A percentile compares a stretch with the other conserved stretches of the same genome.
These are phyloP conservation scores for Campylorhamphus procurvoides DNA, from an alignment of 2,113 vertebrate genomes.

Conservation along the genomic window DNA sequence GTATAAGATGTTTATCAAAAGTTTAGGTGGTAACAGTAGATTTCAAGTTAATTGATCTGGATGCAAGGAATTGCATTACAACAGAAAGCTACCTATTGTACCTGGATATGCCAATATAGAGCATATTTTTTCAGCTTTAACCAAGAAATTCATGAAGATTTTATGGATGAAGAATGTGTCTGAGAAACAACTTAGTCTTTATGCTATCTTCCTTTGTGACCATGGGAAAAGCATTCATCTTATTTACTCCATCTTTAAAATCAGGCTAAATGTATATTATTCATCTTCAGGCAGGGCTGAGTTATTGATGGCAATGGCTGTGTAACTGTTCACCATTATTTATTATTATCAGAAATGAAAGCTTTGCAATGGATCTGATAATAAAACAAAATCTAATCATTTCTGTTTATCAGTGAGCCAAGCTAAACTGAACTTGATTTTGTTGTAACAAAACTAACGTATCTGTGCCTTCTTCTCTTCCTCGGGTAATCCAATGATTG, in stretches of 20 bases:
- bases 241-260: conserved; percentile 44
- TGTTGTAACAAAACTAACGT: background rate
- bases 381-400: conserved; percentile 23
- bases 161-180: background rate
- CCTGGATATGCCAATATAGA: background rate
- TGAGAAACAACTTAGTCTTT: conserved; percentile 2
- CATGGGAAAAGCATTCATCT: conserved; percentile 24
- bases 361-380: conserved; percentile 36
- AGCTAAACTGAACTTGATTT: conserved; percentile 44
- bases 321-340: conserved; percentile 22
- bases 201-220: background rate
- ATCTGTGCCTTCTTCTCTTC: background rate
- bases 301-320: conserved; percentile 26
- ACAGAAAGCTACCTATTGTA: background rate
- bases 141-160: background rate
- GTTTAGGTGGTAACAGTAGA: background rate
- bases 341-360: conserved; percentile 56
- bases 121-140: background rate
- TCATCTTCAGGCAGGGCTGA: conserved; percentile 3
- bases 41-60: background rate
- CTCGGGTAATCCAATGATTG: background rate
- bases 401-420: conserved; percentile 37
- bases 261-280: background rate
- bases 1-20: background rate
- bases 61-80: background rate